These are phyloP conservation scores for Helarctos malayanus DNA, from an alignment of 2,797 vertebrate genomes.

Conservation along the genomic window DNA sequence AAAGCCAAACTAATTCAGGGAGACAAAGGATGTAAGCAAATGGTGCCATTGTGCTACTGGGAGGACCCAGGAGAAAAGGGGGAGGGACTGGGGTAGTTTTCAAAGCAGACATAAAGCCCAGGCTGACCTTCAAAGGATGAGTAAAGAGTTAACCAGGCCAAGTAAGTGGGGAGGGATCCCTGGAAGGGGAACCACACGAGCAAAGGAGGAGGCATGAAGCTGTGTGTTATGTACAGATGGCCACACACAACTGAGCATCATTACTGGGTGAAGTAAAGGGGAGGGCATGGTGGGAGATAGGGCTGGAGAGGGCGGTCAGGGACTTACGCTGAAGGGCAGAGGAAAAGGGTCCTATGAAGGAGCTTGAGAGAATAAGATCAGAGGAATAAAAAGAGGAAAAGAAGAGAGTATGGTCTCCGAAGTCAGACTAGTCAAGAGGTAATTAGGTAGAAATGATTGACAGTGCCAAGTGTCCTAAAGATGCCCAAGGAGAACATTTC, in stretches of 20 bases:
- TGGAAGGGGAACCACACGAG: neutral
- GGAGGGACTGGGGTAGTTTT: neutral
- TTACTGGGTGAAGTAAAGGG: neutral
- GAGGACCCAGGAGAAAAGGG: neutral
- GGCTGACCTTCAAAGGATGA: neutral
- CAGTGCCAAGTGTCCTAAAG: neutral
- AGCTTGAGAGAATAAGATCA: neutral
- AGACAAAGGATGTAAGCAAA: neutral
- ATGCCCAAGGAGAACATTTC: neutral
- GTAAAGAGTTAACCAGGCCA: neutral
- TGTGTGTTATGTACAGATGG: too few relatives aligned
- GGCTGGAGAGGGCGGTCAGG: neutral
- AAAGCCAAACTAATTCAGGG: neutral
- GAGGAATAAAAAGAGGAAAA: neutral
- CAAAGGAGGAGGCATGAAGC: neutral
- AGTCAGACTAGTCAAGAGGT: neutral
- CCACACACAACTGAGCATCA: neutral
- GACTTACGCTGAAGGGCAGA: neutral
- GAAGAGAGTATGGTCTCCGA: neutral
- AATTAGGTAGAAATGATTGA: neutral
- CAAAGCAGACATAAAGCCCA: neutral
- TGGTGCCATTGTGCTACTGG: neutral
- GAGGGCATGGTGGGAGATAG: neutral
- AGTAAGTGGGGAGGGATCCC: neutral
- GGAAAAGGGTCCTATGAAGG: neutral